Base-by-base conservation (phyloP, 2,888 invertebrate species). In the Nephrotoma flavescens region DNA sequence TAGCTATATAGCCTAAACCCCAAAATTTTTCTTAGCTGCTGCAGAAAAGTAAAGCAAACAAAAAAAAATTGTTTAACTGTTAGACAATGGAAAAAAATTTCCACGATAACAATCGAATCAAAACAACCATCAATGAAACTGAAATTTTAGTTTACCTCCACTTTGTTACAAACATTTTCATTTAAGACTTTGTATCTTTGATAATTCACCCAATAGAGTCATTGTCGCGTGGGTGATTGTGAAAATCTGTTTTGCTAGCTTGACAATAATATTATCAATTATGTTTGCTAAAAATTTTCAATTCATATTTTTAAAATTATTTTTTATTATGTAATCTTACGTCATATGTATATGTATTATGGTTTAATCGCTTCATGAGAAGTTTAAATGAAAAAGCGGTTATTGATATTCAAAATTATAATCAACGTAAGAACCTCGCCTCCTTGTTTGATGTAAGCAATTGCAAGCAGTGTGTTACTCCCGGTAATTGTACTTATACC, bases 1-100 rank as follows among this genome's bases (percentile, higher is more conserved):
- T 84, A 41, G 42, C 84, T 84, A 84, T 84, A 84, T 84, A 84
- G 84, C 84, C 42, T 84, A 84, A 84, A 42, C 84, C 84, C 84
- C 84, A 84, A 84, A 57, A 71, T 71, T 19, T 71, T 71, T 71
- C 52, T 57, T 57, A 57, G 6, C 52, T 15, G 1, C 52, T 15
- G 9, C 19, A 71, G 71, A 71, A 71, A 71, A 71, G 11, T 31
- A 31, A 71, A 44, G 11, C 44, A 44, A 44, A n/a, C n/a, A n/a
- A 44, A 6, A 44, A 44, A 44, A 44, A 31, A 71, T 31, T 52
- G 31, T 31, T 71, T 31, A 71, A 71, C 71, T 71, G 9, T 57
- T 31, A 31, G 31, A 71, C 71, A 71, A 71, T 71, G 71, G 71
- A 31, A 47, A 12, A 71, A 71, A 31, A 71, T 71, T 71, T 71